Evolutionary conservation across 2,888 invertebrate genomes (phyloP), one percentile per base, ranked within the genome.

Genomic region (Mythimna ferrago): DNA sequence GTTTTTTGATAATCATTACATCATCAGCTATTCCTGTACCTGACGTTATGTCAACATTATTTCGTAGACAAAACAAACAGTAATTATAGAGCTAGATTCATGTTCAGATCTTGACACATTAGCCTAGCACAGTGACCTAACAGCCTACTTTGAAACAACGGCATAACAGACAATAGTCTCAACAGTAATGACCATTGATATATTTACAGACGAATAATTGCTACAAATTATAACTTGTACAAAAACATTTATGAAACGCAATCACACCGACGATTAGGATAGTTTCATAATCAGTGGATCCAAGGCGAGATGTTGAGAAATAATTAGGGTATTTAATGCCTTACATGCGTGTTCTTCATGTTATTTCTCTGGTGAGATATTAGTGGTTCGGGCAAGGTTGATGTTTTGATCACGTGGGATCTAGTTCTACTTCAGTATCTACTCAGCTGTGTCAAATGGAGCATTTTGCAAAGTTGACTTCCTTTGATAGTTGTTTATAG

Each of bases 161-260:
- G 14, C 63, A 16, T 78, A 60, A 75, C 66, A 44, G 41, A 79
- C 56, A 80, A 79, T 60, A 21, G 66, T 66, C 35, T 35, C 7
- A 21, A 63, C 57, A 58, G 58, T 75, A 71, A 65, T 48, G 54
- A 16, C 21, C 11, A 10, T 38, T 51, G 38, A 73, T 41, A 65
- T 57, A 48, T 48, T 48, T 63, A 71, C 16, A 21, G 41, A 71
- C 63, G 65, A 76, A 66, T 78, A 78, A 81, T 78, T 77, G 51
- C 69, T n/a, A 65, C 69, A 67, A 81, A 80, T 81, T 77, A 81
- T 81, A 77, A 81, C 61, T 72, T 77, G 71, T 7, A 68, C 74
- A 81, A 74, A 78, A 73, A 73, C 69, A 61, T 66, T 65, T 57
- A 69, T 48, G 61, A 54, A 73, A 54, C 57, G 57, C 57, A 78